Evolutionary conservation across 2,113 vertebrate species (phyloP), one percentile per base, ranked within the genome.

Genomic region (Lampris incognitus): DNA sequence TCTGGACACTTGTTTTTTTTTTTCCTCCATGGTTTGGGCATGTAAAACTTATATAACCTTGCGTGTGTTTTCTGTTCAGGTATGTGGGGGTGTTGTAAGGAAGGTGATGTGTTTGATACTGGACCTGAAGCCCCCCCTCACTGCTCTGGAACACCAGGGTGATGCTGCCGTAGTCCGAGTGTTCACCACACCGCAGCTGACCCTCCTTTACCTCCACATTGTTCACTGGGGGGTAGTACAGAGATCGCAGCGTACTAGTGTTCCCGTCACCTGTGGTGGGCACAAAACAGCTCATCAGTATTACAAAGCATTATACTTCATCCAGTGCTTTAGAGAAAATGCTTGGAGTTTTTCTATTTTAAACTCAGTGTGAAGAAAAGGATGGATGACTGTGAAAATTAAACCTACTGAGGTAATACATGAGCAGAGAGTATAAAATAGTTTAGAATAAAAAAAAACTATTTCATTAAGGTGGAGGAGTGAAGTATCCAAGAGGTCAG

Each of bases 111-210:
- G 3, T 77, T 79, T 24, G 24, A 24, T 24, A 24, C 24, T 24
- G 24, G 24, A 94, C 92, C 94, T 95, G 91, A 57, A 95, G 88
- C 10, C 94, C 93, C 1, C 56, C 76, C 49, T 83, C 83, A 0
- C 71, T 74, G 69, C 74, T 58, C 78, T 94, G 93, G 72, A 94
- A 95, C 75, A 95, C 11, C 59, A 95, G 72, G 5, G 93, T 95
- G 82, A 95, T 92, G 87, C 74, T 94, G 8, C 94, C 94, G 2
- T 93, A 95, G 83, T 95, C 94, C 0, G 93, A 92, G 76, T 95
- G 94, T 50, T 94, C 93, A 7, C 92, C 94, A 79, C 94, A 95
- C 8, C 92, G 81, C 60, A 94, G 3, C 87, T 95, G 95, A 2
- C 76, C 78, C n/a, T 88, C 85, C 78, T 93, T 92, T 1, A 75